phyloP scores from a whole-genome alignment of 2,888 invertebrate genomes.

The Aplocera efformata region DNA sequence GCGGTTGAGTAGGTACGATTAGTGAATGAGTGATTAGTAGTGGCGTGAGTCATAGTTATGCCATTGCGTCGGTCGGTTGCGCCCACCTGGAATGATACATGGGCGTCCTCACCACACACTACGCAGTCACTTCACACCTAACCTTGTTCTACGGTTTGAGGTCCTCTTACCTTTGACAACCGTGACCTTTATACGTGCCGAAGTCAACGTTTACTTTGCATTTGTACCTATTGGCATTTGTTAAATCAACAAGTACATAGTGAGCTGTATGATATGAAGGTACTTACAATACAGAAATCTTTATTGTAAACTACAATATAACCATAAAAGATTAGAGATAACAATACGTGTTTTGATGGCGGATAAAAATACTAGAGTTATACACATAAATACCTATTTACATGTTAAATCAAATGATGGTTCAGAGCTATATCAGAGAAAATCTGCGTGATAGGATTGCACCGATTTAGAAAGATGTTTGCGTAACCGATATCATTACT shows the following conservation, averaged over 20 bases:
- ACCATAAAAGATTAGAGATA: too few species aligned
- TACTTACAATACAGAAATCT: too few species aligned
- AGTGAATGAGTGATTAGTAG: slow-evolving; percentile 28
- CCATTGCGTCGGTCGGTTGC: slow-evolving; percentile 26
- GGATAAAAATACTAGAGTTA: too few species aligned
- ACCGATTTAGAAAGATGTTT: slow-evolving; percentile 38
- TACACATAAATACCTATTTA: too few species aligned
- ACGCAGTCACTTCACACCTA: slow-evolving; percentile 17
- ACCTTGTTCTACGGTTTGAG: slow-evolving; percentile 42
- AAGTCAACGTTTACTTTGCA: slow-evolving; percentile 9
- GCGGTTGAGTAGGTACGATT: slow-evolving; percentile 25
- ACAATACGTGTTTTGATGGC: too few species aligned
- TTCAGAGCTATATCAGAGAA: too few species aligned
- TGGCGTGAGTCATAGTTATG: slow-evolving; percentile 25
- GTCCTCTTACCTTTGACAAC: slow-evolving; percentile 44
- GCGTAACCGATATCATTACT: slow-evolving; percentile 48
- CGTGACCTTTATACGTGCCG: slow-evolving; percentile 41
- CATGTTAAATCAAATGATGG: too few species aligned
- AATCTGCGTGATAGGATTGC: slow-evolving; percentile 18
- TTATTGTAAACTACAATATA: too few species aligned
- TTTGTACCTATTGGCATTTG: slow-evolving; percentile 8
- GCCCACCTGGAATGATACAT: slow-evolving; percentile 26
- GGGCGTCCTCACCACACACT: slow-evolving; percentile 35
- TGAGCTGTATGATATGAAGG: too few species aligned
- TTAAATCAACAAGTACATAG: slow-evolving; percentile 9